Base-by-base conservation (phyloP, 30 jellyfish, hydroid and myxozoan genomes). In the Catostylus mosaicus region DNA sequence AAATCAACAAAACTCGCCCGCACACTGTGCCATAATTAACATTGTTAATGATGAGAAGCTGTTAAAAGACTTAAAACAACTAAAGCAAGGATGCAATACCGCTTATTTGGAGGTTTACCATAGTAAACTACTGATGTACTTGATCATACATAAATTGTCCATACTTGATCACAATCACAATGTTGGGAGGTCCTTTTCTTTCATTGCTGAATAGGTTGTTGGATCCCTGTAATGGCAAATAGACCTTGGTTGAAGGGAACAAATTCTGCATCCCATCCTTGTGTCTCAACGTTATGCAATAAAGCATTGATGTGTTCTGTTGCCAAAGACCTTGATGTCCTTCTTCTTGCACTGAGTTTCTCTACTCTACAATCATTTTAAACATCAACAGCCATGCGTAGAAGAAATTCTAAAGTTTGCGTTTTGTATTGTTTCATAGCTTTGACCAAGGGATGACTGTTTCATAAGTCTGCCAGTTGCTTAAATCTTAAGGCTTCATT, bases 241-340 rank as follows among this genome's bases (percentile, higher is more conserved):
- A 37, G 77, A 69, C 8, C 84, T 67, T n/a, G 68, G 51, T 48
- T 38, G 78, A 50, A 83, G 14, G 80, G 87, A 56, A 51, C 74
- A 83, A 70, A 70, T 14, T 63, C 70, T 64, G 90, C 57, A 19
- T 63, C 75, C 83, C 75, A 52, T 59, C 93, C 86, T 72, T 71
- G 82, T 71, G 19, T 51, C 23, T 63, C 47, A 33, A 83, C 59
- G 22, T 10, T 24, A 37, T 86, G 81, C 61, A 72, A 26, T 67
- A 83, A 71, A 51, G 51, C 32, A 63, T 69, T 71, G 56, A 87
- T 69, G 70, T 38, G 74, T 45, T 83, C 93, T 18, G 75, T 11
- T 59, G 87, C 35, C 62, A 70, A 78, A 69, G 93, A 83, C 78
- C 93, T 70, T 72, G 82, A 70, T 29, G 93, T 71, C 87, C 78